Base-by-base conservation (phyloP, 2,113 vertebrate genomes). In the Psephotus haematonotus region DNA sequence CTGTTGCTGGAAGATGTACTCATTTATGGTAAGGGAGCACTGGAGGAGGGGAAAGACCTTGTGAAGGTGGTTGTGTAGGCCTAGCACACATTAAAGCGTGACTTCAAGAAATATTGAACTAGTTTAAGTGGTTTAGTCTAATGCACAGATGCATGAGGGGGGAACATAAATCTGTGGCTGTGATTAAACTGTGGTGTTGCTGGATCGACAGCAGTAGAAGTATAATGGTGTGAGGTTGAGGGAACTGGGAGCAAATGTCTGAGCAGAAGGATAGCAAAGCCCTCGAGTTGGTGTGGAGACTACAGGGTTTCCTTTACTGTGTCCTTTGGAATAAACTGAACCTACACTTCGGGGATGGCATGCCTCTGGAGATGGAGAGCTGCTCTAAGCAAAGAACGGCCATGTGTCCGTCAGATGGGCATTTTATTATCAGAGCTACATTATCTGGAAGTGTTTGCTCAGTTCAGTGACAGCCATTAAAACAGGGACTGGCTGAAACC, bases 271-370 rank as follows among this genome's bases (percentile, higher is more conserved):
- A 69, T 11, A 49, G 62, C 85, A 64, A 41, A 86, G 79, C 22
- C 64, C 59, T 74, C 1, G 4, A 55, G 50, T 0, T 60, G 88
- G 57, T 47, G 63, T 76, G 85, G 63, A 62, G 75, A 13, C 4
- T 5, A 31, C 52, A 59, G 41, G 39, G 44, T 83, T 83, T 90
- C 71, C 63, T 92, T 77, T 63, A 28, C 49, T 4, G 2, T 44
- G 91, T 74, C 80, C 82, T 92, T 43, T 37, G 60, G 53, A 96
- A 90, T 63, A 47, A 83, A 86, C 96, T 94, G 95, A 93, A 46
- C 82, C 77, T 47, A 74, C 82, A 8, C 74, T 94, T 65, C 28
- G 13, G 14, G 44, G 20, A 65, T 28, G 76, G 60, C 65, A 5
- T 17, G 82, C 57, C 64, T 74, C 11, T 72, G 0, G 79, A 86